Percentiles rank a stretch among this genome's conserved stretches.
Conservation (phyloP, 2,113 vertebrate genomes). For the Alexandromys fortis region DNA sequence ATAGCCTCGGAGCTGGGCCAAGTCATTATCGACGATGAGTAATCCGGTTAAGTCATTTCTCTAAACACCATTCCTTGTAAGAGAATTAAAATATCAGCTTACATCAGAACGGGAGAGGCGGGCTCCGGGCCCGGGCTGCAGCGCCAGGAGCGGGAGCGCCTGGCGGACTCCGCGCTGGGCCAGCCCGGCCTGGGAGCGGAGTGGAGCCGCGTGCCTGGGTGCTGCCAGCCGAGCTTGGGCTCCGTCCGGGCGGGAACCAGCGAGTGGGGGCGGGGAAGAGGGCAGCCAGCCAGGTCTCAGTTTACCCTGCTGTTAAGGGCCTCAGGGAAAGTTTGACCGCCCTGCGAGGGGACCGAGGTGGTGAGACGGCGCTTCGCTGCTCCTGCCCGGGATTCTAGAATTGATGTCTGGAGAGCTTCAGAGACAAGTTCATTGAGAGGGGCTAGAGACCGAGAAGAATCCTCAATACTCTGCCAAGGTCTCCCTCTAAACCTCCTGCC, state of each 20-base stretch:
- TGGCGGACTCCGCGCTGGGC: not conserved
- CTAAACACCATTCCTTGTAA: slow-evolving; percentile 83
- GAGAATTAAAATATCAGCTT: slow-evolving; percentile 82
- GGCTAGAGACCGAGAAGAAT: not conserved
- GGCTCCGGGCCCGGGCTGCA: slow-evolving; percentile 8
- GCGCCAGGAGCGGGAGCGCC: slow-evolving; percentile 33
- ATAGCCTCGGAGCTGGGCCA: slow-evolving; percentile 82
- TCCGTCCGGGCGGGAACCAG: not conserved
- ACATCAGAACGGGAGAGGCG: slow-evolving; percentile 73
- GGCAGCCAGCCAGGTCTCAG: not conserved
- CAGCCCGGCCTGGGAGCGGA: not conserved
- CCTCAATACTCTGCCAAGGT: not conserved
- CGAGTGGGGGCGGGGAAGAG: rapidly evolving
- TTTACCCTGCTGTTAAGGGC: slow-evolving; percentile 10
- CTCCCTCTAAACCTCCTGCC: not conserved
- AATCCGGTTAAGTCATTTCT: slow-evolving; percentile 86
- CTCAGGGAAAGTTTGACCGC: not conserved
- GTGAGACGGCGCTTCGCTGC: not conserved
- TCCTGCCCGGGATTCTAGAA: not conserved
- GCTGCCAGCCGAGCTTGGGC: not conserved
- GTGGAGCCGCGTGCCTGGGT: not conserved
- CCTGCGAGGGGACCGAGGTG: not conserved
- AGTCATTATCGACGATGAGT: slow-evolving; percentile 84
- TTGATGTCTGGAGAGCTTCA: not conserved
- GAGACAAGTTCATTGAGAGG: not conserved